These are phyloP conservation scores for Aphaenogaster floridana DNA, from an alignment of 1,140 invertebrate genomes.

Conservation along the genomic window DNA sequence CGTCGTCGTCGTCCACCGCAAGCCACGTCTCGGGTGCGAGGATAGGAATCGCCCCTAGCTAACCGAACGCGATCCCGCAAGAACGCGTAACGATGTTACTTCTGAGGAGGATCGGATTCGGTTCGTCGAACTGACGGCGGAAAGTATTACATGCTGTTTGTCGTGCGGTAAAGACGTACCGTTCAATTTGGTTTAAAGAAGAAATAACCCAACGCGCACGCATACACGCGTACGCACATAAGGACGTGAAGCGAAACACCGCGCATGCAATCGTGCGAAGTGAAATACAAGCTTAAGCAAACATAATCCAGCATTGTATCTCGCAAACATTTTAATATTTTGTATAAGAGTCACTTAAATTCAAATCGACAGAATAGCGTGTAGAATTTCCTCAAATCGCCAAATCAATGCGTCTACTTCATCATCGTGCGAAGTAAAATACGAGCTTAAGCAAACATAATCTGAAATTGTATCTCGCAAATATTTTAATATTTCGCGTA, in stretches of 20 bases:
- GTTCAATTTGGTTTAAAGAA: slow-evolving; percentile 3
- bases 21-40: slow-evolving; percentile 1
- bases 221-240: background rate
- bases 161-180: background rate
- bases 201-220: background rate
- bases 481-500: background rate
- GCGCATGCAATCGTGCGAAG: background rate
- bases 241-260: background rate
- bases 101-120: background rate
- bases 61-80: slow-evolving; percentile 39
- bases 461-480: background rate
- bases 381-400: background rate
- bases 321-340: background rate
- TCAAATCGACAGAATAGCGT: background rate
- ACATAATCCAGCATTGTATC: background rate
- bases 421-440: background rate
- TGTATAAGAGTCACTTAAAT: background rate
- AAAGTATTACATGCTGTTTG: background rate
- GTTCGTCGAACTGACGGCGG: slow-evolving; percentile 3
- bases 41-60: slow-evolving; percentile 47
- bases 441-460: too few relatives aligned
- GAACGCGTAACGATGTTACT: slow-evolving; percentile 41
- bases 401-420: background rate
- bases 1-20: slow-evolving; percentile 43
- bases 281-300: background rate